Evolutionary conservation across 1,140 invertebrate genomes (phyloP).

Genomic region (Psilanteris sp.): DNA sequence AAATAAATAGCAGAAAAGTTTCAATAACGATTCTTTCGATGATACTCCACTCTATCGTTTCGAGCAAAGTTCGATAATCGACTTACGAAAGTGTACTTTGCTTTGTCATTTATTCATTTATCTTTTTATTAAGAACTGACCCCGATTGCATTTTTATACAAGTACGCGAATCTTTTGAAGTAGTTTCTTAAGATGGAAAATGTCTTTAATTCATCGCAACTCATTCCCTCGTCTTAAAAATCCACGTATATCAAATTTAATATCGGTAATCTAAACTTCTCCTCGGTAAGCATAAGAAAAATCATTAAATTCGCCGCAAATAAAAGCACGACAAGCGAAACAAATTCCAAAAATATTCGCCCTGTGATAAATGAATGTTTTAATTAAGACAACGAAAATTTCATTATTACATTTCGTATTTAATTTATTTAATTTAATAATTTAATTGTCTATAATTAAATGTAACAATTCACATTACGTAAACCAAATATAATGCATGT

Average conservation of each 20-base stretch:
- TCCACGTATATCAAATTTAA: constrained; percentile 23
- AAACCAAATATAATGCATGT: no score
- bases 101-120: constrained; percentile 64
- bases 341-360: no score
- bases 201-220: constrained; percentile 24
- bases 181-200: constrained; percentile 15
- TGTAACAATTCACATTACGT: no score
- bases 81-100: constrained; percentile 60
- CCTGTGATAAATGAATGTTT: no score
- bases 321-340: no score
- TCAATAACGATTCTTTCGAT: constrained; percentile 53
- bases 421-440: no score
- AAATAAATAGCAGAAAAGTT: constrained; percentile 60
- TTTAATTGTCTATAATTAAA: no score
- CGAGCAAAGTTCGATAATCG: constrained; percentile 60
- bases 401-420: no score
- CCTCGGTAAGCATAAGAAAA: no score
- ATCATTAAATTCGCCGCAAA: no score
- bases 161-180: constrained; percentile 4
- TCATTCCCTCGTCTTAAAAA: not conserved
- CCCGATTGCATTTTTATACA: constrained; percentile 55
- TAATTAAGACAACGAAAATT: no score
- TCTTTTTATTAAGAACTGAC: constrained; percentile 53
- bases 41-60: constrained; percentile 51
- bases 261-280: constrained; percentile 18